Base-by-base conservation (phyloP, 1,140 invertebrate genomes). In the Halesus radiatus region DNA sequence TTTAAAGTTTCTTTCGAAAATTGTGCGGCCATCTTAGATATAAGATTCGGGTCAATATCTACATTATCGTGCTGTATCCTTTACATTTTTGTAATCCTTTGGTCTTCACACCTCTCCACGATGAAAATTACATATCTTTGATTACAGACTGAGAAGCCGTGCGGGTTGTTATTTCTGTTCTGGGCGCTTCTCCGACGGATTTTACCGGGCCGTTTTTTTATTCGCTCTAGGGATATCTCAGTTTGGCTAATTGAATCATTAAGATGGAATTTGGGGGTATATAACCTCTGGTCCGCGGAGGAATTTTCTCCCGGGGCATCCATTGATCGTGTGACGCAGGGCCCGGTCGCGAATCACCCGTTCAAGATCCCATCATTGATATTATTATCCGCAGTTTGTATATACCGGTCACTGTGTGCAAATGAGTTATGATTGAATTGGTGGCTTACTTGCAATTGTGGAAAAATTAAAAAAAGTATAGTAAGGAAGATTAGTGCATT, bases 161-260 rank as follows among this genome's bases (percentile, higher is more conserved):
- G 72, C 80, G 76, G 81, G 64, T 80, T 80, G 80, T 81, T 81
- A 81, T 81, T 77, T 77, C 66, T 60, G n/a, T 53, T 32, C 64
- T 18, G 29, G 10, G 10, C 37, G 37, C 37, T 45, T 45, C 37
- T 45, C 75, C 22, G 74, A 29, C 32, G 37, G 70, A 45, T 56
- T 76, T 76, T 32, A 53, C 54, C 37, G 29, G 5, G 45, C 18
- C 10, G 72, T 77, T 77, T 77, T 76, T 56, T 23, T 23, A 29
- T 29, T 56, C 22, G 20, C 79, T 60, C 68, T 72, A 66, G 81
- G 78, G 76, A 81, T 77, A 32, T 77, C 76, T 80, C 78, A 73
- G 81, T 81, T 81, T 81, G 78, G 78, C 81, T 82, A 82, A 82
- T 82, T 82, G 81, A 82, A 82, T 82, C 81, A 82, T 82, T 82